phyloP scores from a whole-genome alignment of 2,888 invertebrate genomes.

The Nebria brevicollis region DNA sequence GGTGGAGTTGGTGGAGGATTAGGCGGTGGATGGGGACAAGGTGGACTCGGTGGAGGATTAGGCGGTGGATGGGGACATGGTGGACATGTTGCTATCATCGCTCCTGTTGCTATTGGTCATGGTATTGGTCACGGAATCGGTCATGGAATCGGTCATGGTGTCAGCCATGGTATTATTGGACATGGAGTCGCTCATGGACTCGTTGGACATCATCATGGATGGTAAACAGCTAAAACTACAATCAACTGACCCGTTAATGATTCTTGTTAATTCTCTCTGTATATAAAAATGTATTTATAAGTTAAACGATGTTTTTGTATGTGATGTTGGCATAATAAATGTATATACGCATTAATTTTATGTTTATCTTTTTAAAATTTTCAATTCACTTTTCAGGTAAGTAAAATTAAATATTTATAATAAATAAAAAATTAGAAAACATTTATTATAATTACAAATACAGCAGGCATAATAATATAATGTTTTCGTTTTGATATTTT shows the following conservation, averaged over 20 bases:
- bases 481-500: no score
- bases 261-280: neutral
- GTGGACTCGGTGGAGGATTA: conserved; percentile 23
- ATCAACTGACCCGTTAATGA: neutral
- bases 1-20: neutral
- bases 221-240: conserved; percentile 19
- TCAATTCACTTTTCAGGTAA: no score
- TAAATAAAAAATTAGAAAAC: no score
- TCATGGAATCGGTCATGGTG: conserved; percentile 26
- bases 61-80: conserved; percentile 21
- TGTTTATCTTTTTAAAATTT: no score
- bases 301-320: neutral
- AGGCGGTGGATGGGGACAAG: neutral
- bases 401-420: no score
- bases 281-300: conserved; percentile 26
- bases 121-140: conserved; percentile 54
- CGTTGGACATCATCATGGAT: conserved; percentile 41
- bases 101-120: conserved; percentile 44
- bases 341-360: conserved; percentile 21
- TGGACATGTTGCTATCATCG: conserved; percentile 31
- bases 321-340: conserved; percentile 32
- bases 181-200: conserved; percentile 38
- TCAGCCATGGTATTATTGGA: conserved; percentile 3
- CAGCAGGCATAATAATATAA: no score
- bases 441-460: no score